Evolutionary conservation across 2,797 vertebrate genomes (phyloP), one percentile per base, ranked within the genome.

Genomic region (Meriones psammophilus): DNA sequence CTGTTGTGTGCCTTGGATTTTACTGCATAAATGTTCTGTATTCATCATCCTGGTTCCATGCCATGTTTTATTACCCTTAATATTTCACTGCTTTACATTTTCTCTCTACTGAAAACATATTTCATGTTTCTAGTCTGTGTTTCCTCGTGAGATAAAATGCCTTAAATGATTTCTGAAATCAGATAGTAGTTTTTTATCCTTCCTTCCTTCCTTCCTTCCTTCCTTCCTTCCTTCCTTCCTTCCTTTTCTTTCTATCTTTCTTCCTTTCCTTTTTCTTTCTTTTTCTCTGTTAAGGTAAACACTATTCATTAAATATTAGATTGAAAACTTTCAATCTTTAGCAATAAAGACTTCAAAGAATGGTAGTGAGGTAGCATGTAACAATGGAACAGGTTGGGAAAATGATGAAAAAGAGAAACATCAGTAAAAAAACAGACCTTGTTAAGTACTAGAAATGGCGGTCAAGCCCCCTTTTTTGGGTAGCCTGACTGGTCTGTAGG

Each of bases 81-180:
- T 76, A 84, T 89, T 94, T 92, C 87, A 64, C 93, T 96, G 26
- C 33, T 60, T 95, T 77, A 54, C 79, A 69, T 89, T 87, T 83
- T 39, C 94, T 85, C 30, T 5, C 54, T 77, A 79, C 26, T 86
- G 68, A 94, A 91, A 96, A 85, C 18, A 26, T 46, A 68, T 80
- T 93, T 96, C 81, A 62, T 84, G 89, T 76, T 89, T 92, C 17
- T 80, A 3, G 18, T 90, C 4, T 91, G 0, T n/a, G 22, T 89
- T 77, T 95, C 46, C 80, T 91, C n/a, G 73, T 36, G 56, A 89
- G 54, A 90, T 58, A 28, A 88, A n/a, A 87, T 54, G 28, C 8
- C 14, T 30, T 80, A 74, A 92, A 58, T 79, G 62, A 89, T 92
- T 84, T 93, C 64, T 66, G 8, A 18, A 85, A 73, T 0, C 30